These are phyloP conservation scores for Elachura formosa DNA, from an alignment of 2,113 vertebrate genomes.

Conservation along the genomic window DNA sequence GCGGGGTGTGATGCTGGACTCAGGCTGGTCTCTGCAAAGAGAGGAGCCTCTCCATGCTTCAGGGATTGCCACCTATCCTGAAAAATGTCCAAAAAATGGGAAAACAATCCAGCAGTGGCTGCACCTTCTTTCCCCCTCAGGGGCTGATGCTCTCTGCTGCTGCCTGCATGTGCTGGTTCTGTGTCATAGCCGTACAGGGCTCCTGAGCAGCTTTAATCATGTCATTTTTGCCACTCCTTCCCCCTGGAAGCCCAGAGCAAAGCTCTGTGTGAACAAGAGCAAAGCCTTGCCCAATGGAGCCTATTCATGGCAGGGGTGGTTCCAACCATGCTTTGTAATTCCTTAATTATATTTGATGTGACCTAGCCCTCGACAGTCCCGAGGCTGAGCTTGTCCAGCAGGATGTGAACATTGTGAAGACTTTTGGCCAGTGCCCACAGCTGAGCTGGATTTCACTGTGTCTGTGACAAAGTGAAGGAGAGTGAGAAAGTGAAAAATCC, in stretches of 20 bases:
- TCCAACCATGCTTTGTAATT: neutral
- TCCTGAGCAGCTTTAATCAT: neutral
- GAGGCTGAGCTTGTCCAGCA: neutral
- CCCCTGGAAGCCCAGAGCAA: neutral
- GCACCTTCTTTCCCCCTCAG: neutral
- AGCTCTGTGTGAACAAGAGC: neutral
- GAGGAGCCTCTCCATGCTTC: neutral
- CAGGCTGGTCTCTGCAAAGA: neutral
- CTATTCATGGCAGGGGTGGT: neutral
- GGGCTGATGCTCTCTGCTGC: neutral
- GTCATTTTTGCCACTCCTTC: neutral
- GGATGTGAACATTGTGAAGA: neutral
- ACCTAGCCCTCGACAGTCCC: neutral
- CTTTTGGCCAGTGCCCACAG: neutral
- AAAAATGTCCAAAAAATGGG: neutral
- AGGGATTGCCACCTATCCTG: neutral
- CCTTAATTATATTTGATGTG: neutral
- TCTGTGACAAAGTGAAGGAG: neutral
- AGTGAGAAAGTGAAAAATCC: too few species aligned
- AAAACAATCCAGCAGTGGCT: neutral
- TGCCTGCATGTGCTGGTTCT: neutral
- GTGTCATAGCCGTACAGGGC: rapidly evolving
- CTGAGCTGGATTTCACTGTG: neutral
- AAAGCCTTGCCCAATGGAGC: neutral
- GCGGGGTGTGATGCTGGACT: neutral